Evolutionary conservation across 2,113 vertebrate genomes (phyloP), one percentile per base, ranked within the genome.

Genomic region (Vidua chalybeata): DNA sequence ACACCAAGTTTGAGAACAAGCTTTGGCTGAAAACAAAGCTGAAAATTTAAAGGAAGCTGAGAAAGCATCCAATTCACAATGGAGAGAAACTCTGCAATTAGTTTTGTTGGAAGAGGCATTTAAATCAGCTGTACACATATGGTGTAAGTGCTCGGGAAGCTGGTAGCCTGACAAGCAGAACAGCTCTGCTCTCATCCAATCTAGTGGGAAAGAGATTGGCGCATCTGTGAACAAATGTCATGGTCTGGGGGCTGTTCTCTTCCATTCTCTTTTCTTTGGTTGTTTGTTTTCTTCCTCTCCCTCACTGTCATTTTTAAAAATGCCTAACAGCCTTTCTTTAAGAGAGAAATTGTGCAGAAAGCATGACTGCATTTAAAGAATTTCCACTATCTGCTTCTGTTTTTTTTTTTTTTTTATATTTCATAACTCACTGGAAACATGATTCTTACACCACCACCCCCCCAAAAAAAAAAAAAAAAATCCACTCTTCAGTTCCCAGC

Each of bases 171-270:
- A 91, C 95, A 97, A 87, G 52, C 0, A 1, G 55, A 87, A 72
- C 45, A 5, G 5, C 1, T 0, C 12, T 0, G 1, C 27, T 83
- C 81, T 73, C 1, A 0, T 92, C 80, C 92, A 96, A 93, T 75
- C 69, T 75, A 78, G 61, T 3, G 26, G 80, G 66, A 91, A 69
- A 89, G 67, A 81, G 63, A 84, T 62, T 3, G 3, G 37, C 64
- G 92, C 95, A 95, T 97, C 86, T 96, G 93, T 84, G 90, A 75
- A 66, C 51, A 52, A 81, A 90, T 28, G 41, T 63, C 59, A 51
- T 85, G 78, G 19, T 16, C 48, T 90, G 39, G 33, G n/a, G 10
- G 20, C 35, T 85, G 31, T 54, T 79, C 22, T 55, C 20, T 74
- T 87, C 37, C 3, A 19, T 61, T 74, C 37, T 69, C 49, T 89